phyloP scores from a whole-genome alignment of 2,797 vertebrate species.

The Myotis daubentonii region DNA sequence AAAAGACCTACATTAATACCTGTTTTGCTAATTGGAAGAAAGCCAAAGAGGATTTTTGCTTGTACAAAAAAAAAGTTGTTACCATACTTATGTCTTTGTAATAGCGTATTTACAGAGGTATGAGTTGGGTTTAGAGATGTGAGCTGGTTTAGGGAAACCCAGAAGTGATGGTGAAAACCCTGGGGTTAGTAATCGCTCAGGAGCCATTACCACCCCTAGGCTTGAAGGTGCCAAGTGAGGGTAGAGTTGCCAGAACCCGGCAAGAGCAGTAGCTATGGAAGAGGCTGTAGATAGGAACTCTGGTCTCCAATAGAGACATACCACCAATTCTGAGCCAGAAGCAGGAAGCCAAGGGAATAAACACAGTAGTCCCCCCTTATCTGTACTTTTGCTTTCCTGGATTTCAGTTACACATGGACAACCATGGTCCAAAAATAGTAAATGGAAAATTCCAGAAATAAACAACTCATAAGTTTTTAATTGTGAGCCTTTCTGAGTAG shows the following conservation, averaged over 20 bases:
- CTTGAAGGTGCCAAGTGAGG: neutral
- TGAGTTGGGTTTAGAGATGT: neutral
- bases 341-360: neutral
- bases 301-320: neutral
- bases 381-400: neutral
- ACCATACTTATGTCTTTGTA: neutral
- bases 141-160: neutral
- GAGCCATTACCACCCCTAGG: neutral
- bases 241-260: neutral
- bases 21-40: neutral
- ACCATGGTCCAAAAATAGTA: neutral
- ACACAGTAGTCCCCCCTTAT: neutral
- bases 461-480: neutral
- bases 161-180: neutral
- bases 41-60: neutral
- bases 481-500: neutral
- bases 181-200: neutral
- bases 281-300: neutral
- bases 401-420: neutral
- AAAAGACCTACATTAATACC: neutral
- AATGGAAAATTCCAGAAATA: neutral
- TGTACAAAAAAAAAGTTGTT: neutral
- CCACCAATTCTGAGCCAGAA: neutral
- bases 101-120: neutral
- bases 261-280: neutral